Evolutionary conservation across 2,113 vertebrate species (phyloP), one percentile per base, ranked within the genome.

Genomic region (Panurus biarmicus): DNA sequence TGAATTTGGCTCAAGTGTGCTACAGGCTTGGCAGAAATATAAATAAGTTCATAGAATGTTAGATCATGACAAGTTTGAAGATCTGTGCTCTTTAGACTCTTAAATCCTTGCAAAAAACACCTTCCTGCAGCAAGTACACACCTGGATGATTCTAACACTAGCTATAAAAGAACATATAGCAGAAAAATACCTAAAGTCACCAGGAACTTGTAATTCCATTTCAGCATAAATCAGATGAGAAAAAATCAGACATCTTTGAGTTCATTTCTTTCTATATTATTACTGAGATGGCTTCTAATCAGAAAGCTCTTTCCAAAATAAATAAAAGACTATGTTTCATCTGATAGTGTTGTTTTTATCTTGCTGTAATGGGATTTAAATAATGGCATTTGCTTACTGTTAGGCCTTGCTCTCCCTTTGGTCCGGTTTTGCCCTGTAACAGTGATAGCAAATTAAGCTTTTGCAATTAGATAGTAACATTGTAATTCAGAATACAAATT

Each of bases 391-490:
- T 71, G 95, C 98, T 98, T 97, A 99, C 98, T 44, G 98, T 98
- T 84, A 99, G 97, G 51, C 98, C 98, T 95, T 97, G 95, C 33
- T 98, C 98, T 92, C 98, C 99, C 65, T 99, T 99, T 64, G 71
- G 35, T 97, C 98, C 98, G 48, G 94, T 87, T 96, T 87, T 98
- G 67, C 98, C 98, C 98, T 98, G 96, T 87, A 94, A 96, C 66
- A 88, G 62, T 33, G 73, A 94, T 85, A 38, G 40, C 72, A 86
- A 53, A 86, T 94, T 91, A 95, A 85, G 64, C 20, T 45, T 57
- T 69, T 85, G 64, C 58, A 78, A 57, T 87, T 85, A 66, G 28
- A 66, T 45, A 66, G 29, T 77, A 92, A 92, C 28, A 72, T 9
- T 71, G 51, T 38, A 81, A 74, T 84, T 83, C 56, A 89, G 65